Evolutionary conservation across 2,888 invertebrate genomes (phyloP).

Genomic region (Tetanocera ferruginea): DNA sequence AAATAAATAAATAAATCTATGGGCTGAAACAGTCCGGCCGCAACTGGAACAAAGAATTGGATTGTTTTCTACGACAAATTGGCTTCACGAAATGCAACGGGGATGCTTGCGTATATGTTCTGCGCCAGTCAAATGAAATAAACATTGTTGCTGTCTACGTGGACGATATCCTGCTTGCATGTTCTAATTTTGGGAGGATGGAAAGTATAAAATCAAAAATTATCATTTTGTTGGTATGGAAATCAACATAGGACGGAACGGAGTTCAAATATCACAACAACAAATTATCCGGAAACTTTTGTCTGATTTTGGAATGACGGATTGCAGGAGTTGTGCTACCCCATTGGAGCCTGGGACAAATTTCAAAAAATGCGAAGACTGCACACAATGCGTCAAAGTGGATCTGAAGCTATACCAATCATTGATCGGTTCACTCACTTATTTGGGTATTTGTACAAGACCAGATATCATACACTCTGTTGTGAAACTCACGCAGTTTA

Average conservation of each 20-base stretch:
- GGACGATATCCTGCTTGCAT: conserved; percentile 38
- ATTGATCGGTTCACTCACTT: conserved; percentile 44
- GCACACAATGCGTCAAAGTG: conserved; percentile 20
- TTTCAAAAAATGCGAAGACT: conserved; percentile 29
- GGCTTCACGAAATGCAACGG: conserved; percentile 24
- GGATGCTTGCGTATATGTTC: conserved; percentile 30
- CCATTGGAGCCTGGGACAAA: conserved; percentile 43
- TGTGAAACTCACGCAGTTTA: conserved; percentile 40
- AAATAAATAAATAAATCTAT: conserved; percentile 41
- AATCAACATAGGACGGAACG: conserved; percentile 12
- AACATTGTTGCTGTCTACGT: conserved; percentile 35
- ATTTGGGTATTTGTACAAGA: conserved; percentile 41
- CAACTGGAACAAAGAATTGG: conserved; percentile 17
- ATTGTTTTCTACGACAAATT: conserved; percentile 6
- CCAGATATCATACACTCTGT: conserved; percentile 46
- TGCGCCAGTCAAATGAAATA: background rate
- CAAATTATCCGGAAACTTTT: conserved; percentile 30
- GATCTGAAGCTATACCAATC: conserved; percentile 39
- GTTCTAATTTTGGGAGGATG: conserved; percentile 9
- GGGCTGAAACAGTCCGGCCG: conserved; percentile 29
- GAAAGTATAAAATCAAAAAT: conserved; percentile 13
- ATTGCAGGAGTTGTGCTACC: conserved; percentile 29
- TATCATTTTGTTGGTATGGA: conserved; percentile 39
- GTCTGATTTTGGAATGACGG: conserved; percentile 34
- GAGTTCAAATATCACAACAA: background rate